Evolutionary conservation across 2,888 invertebrate genomes (phyloP).

Genomic region (Perizoma affinitatum): DNA sequence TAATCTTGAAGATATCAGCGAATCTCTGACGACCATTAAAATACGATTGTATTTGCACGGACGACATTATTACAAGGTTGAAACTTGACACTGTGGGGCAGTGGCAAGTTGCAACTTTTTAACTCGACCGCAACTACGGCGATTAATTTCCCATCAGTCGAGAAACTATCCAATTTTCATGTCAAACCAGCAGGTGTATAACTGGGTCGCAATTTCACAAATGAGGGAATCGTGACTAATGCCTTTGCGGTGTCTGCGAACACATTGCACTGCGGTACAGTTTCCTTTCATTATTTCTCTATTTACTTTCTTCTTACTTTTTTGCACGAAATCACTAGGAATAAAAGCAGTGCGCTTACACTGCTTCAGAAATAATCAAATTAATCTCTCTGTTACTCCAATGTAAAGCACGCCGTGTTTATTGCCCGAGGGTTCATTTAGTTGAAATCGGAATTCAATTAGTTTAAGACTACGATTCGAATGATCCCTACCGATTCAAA

Average conservation of each 20-base stretch:
- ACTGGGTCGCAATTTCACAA: slow-evolving; percentile 49
- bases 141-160: slow-evolving; percentile 27
- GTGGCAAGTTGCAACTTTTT: slow-evolving; percentile 17
- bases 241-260: slow-evolving; percentile 28
- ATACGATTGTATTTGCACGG: no score
- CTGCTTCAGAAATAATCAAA: no score
- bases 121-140: slow-evolving; percentile 16
- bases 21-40: no score
- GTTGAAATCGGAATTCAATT: no score
- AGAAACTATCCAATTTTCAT: slow-evolving; percentile 30
- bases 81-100: neutral
- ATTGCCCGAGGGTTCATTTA: no score
- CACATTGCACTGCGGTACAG: slow-evolving; percentile 6
- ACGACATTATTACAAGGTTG: neutral
- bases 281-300: slow-evolving; percentile 16
- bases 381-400: no score
- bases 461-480: no score
- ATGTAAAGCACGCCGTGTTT: no score
- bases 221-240: slow-evolving; percentile 46
- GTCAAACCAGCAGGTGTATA: slow-evolving; percentile 31
- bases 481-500: no score
- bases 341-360: neutral
- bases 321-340: slow-evolving; percentile 1
- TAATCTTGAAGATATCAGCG: no score
- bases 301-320: slow-evolving; percentile 12